Conservation (phyloP, 2,113 vertebrate genomes). For the Siphamia tubifer region DNA sequence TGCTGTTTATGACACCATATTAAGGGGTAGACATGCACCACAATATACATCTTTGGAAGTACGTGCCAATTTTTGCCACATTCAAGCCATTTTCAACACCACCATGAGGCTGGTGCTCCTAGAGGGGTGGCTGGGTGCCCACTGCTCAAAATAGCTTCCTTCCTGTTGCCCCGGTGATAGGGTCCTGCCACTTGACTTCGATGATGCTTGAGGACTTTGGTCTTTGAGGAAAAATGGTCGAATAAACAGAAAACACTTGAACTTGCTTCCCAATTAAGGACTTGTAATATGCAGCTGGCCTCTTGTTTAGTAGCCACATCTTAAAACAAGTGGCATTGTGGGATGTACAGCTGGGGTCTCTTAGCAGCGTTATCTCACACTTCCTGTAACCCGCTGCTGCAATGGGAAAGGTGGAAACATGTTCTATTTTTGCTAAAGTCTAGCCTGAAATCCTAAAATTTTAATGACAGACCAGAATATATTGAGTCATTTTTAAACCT, state of each 20-base stretch:
- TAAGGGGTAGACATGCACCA: neutral
- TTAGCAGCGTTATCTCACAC: neutral
- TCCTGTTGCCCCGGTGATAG: conserved; percentile 76
- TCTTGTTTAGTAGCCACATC: conserved; percentile 11
- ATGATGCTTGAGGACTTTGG: conserved; percentile 59
- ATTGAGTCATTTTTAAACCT: no score
- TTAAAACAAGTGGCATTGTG: conserved; percentile 29
- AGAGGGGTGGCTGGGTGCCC: conserved; percentile 56
- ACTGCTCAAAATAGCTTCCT: conserved; percentile 76
- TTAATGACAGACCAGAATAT: no score
- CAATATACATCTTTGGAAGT: neutral
- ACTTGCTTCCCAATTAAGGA: conserved; percentile 43
- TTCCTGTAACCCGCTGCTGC: neutral
- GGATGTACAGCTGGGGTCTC: conserved; percentile 27
- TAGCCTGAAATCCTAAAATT: no score
- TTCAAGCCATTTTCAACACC: conserved; percentile 17
- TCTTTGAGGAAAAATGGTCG: conserved; percentile 40
- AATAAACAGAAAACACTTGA: conserved; percentile 46
- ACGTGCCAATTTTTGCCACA: neutral
- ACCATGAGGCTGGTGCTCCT: conserved; percentile 25
- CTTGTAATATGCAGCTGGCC: conserved; percentile 48
- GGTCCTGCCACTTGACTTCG: conserved; percentile 64
- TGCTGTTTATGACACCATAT: neutral
- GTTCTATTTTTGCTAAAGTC: no score
- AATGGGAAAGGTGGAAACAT: neutral